Conservation (phyloP, 2,113 vertebrate genomes). For the Naja naja region DNA sequence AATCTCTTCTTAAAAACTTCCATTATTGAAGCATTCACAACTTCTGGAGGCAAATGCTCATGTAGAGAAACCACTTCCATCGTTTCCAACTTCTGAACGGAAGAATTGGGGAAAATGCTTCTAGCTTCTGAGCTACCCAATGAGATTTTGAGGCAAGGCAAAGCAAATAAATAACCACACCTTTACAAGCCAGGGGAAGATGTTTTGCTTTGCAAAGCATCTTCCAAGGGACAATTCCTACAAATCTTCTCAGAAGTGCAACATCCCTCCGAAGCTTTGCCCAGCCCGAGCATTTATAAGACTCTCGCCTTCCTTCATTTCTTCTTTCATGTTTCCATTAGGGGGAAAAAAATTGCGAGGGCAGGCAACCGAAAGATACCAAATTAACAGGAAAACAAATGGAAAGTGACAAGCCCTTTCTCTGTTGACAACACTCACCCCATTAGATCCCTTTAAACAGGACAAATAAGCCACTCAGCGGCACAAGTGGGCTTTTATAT, state of each 20-base stretch:
- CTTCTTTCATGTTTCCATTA: constrained; percentile 61
- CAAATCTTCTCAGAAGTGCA: not conserved
- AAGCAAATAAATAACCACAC: not conserved
- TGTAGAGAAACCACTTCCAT: not conserved
- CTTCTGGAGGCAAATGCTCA: not conserved
- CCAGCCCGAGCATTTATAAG: constrained; percentile 42
- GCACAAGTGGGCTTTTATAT: constrained; percentile 65
- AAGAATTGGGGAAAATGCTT: not conserved
- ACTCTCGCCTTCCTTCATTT: constrained; percentile 39
- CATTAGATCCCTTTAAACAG: constrained; percentile 67
- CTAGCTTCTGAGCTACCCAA: not conserved
- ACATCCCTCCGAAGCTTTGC: not conserved
- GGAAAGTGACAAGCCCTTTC: constrained; percentile 62
- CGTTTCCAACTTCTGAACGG: not conserved
- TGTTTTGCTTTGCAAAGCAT: not conserved
- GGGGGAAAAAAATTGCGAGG: not conserved
- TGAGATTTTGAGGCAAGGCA: not conserved
- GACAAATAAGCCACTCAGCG: constrained; percentile 65
- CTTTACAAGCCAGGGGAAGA: not conserved
- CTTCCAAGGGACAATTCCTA: not conserved
- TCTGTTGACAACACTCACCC: constrained; percentile 60
- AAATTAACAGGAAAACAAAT: constrained; percentile 70
- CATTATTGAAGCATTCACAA: too few species aligned
- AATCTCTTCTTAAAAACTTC: too few species aligned
- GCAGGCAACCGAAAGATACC: constrained; percentile 46